Percentiles rank a stretch among this genome's conserved stretches.
phyloP scores from a whole-genome alignment of 2,113 vertebrate species.

The Astur gentilis region DNA sequence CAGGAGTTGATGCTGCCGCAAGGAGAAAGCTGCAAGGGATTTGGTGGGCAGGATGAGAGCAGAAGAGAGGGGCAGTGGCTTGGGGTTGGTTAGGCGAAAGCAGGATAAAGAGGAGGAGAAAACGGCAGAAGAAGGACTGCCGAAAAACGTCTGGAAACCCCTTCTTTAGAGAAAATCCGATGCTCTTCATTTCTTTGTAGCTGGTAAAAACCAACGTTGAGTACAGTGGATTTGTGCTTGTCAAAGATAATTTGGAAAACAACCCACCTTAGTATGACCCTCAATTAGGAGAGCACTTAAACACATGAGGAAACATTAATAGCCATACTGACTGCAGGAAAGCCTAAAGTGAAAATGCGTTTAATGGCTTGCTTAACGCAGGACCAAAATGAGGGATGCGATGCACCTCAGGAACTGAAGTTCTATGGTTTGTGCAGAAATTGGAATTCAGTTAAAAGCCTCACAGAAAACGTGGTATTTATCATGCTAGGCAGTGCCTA shows the following conservation, averaged over 20 bases:
- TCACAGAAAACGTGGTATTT: not conserved
- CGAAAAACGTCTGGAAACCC: not conserved
- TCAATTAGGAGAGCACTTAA: not conserved
- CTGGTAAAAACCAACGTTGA: not conserved
- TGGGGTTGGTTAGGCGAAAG: not conserved
- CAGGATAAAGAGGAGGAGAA: not conserved
- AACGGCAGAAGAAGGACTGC: not conserved
- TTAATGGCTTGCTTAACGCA: not conserved
- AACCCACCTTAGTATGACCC: not conserved
- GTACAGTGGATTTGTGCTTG: not conserved
- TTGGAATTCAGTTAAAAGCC: not conserved
- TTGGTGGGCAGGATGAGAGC: not conserved
- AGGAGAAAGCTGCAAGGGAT: not conserved
- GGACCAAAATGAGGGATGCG: not conserved
- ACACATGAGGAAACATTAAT: not conserved
- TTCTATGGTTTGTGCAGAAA: not conserved
- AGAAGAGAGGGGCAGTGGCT: not conserved
- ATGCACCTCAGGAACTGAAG: not conserved
- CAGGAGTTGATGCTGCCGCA: not conserved
- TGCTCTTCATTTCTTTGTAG: not conserved
- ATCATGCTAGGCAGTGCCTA: not conserved
- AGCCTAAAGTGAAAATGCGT: not conserved
- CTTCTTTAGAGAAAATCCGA: not conserved
- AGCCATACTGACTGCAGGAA: not conserved
- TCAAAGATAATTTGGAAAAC: not conserved